A percentile compares a stretch with the other conserved stretches of the same genome.
phyloP scores from a whole-genome alignment of 2,113 vertebrate genomes.

The Nothobranchius kuhntae region DNA sequence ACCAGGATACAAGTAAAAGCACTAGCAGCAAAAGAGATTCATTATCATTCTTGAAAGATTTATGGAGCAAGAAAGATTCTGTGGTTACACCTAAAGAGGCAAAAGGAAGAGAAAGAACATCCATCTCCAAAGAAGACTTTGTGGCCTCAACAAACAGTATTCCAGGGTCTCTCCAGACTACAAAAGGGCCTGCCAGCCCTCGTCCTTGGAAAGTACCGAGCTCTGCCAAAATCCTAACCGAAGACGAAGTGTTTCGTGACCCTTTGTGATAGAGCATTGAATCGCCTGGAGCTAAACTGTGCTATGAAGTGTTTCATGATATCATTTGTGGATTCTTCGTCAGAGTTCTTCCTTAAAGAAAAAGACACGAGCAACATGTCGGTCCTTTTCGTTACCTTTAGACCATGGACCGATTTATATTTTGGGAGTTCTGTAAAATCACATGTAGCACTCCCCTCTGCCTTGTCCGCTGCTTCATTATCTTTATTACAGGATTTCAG shows the following conservation, averaged over 20 bases:
- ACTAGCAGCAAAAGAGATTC: constrained; percentile 27
- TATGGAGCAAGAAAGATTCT: constrained; percentile 31
- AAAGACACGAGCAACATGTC: constrained; percentile 30
- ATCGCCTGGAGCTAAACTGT: constrained; percentile 32
- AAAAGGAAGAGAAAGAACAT: constrained; percentile 21
- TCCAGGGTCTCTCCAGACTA: constrained; percentile 61
- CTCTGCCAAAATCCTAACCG: constrained; percentile 78
- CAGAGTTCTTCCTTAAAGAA: constrained; percentile 67
- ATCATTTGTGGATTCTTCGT: constrained; percentile 40
- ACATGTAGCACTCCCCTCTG: constrained; percentile 62
- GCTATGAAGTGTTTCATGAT: constrained; percentile 32
- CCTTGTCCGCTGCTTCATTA: constrained; percentile 56
- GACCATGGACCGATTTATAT: constrained; percentile 34
- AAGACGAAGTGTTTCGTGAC: constrained; percentile 72
- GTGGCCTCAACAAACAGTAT: constrained; percentile 39
- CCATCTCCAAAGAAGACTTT: constrained; percentile 40
- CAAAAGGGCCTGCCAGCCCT: constrained; percentile 78
- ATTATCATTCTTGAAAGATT: constrained; percentile 29
- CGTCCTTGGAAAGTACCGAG: constrained; percentile 89
- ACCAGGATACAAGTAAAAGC: constrained; percentile 22
- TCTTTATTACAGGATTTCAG: constrained; percentile 33
- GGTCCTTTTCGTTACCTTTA: constrained; percentile 35
- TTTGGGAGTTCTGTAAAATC: constrained; percentile 36
- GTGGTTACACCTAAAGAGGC: constrained; percentile 19
- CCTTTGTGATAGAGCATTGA: constrained; percentile 58